Base-by-base conservation (phyloP, 2,888 invertebrate species). In the Lumbricus terrestris region DNA sequence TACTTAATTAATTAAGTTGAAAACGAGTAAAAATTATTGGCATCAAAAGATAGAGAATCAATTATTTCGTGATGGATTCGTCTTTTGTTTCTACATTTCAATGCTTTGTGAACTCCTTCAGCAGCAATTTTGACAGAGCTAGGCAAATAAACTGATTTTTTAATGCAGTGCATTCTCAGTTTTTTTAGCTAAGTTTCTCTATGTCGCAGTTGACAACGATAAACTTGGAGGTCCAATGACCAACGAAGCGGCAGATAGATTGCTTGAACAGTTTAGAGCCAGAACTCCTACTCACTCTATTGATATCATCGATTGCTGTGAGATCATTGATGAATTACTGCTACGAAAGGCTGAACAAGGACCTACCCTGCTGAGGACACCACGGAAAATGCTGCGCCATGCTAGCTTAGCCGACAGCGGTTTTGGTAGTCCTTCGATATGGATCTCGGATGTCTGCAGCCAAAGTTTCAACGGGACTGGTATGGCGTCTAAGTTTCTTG, bases 171-270 rank as follows among this genome's bases (percentile, higher is more conserved):
- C 69, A 85, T 85, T 85, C 37, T 35, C 35, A 85, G 85, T 85
- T 37, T 85, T n/a, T 85, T 69, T 69, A 69, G 69, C 69, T 69
- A 69, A 69, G n/a, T 69, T 69, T 69, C 54, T 69, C 3, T 69
- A n/a, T 69, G 69, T 69, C 69, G 29, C 85, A 85, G 85, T 85
- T 85, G 85, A 85, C 85, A 85, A 37, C 85, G 85, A 85, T 85
- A 85, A 85, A 37, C 34, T 85, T 37, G 85, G 85, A 37, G 85
- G 85, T 4, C 85, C 85, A 33, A 35, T 37, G 85, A 85, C 85
- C 85, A 37, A 35, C 85, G 85, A 85, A 37, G 85, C 5, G 5
- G 85, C 37, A 34, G 85, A 85, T 85, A n/a, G 13, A 37, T 33
- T 34, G 23, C 85, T 85, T 16, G 34, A 85, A 34, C 20, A 85